Conservation (phyloP, 2,888 invertebrate genomes). For the Panzeria rudis region DNA sequence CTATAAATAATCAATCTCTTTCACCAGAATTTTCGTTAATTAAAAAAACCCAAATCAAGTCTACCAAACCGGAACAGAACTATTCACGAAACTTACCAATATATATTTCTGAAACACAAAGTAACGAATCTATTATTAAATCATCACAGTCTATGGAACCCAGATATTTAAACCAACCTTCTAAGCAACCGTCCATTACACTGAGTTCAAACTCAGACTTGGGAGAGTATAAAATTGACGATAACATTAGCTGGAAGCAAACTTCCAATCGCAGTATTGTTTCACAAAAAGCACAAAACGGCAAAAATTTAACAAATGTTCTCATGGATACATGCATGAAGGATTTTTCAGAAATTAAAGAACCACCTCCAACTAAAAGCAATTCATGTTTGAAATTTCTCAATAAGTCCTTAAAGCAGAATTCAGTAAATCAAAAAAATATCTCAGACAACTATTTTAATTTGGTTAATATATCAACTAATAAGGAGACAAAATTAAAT, state of each 20-base stretch:
- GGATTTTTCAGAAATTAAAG: slow-evolving; percentile 75
- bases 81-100: slow-evolving; percentile 32
- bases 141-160: slow-evolving; percentile 54
- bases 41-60: slow-evolving; percentile 56
- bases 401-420: slow-evolving; percentile 54
- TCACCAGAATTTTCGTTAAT: slow-evolving; percentile 62
- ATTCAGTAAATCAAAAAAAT: slow-evolving; percentile 8
- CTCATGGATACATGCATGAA: slow-evolving; percentile 77
- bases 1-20: slow-evolving; percentile 46
- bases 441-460: neutral
- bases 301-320: slow-evolving; percentile 52
- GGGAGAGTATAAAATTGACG: neutral
- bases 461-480: slow-evolving; percentile 17
- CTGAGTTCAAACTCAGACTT: neutral
- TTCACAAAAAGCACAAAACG: slow-evolving; percentile 23
- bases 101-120: slow-evolving; percentile 41
- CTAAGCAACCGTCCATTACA: neutral
- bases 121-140: slow-evolving; percentile 55
- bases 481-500: slow-evolving; percentile 32
- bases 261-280: slow-evolving; percentile 28
- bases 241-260: slow-evolving; percentile 5
- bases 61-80: slow-evolving; percentile 30
- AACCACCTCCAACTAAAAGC: slow-evolving; percentile 58
- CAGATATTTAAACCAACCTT: slow-evolving; percentile 30
- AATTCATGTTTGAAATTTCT: slow-evolving; percentile 67